phyloP scores from a whole-genome alignment of 2,888 invertebrate species.

The Sinelater perroti region DNA sequence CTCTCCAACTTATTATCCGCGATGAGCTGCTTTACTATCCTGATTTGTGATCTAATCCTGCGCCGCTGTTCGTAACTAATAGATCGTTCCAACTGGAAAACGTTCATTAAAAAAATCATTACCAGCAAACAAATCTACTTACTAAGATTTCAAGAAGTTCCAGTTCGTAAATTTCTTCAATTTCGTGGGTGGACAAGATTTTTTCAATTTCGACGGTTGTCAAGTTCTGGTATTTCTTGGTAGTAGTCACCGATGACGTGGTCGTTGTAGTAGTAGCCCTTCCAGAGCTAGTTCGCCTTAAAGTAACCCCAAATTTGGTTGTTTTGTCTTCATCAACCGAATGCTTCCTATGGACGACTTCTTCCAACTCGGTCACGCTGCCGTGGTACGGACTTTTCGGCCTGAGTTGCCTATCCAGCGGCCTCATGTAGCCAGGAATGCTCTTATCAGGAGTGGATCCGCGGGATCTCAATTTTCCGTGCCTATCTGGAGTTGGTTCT shows the following conservation, averaged over 20 bases:
- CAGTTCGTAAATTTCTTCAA: constrained; percentile 78
- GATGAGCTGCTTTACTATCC: constrained; percentile 72
- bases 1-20: constrained; percentile 52
- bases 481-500: constrained; percentile 35
- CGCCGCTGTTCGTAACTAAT: constrained; percentile 80
- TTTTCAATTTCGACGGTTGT: constrained; percentile 59
- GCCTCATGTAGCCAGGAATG: constrained; percentile 55
- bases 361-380: constrained; percentile 10
- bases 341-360: not conserved
- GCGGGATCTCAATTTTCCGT: constrained; percentile 24
- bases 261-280: constrained; percentile 60
- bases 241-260: constrained; percentile 32
- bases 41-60: constrained; percentile 79
- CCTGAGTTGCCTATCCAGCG: constrained; percentile 49
- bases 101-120: constrained; percentile 6
- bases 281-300: constrained; percentile 67
- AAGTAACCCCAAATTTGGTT: constrained; percentile 74
- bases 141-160: constrained; percentile 77
- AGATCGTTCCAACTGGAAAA: constrained; percentile 74
- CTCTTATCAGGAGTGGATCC: constrained; percentile 41
- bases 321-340: constrained; percentile 51
- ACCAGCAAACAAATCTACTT: constrained; percentile 52
- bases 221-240: constrained; percentile 1
- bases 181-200: constrained; percentile 63
- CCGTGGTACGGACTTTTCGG: constrained; percentile 45